Percentiles rank a stretch among this genome's conserved stretches.
Evolutionary conservation across 1,140 invertebrate species (phyloP).

Genomic region (Helicoverpa zea): DNA sequence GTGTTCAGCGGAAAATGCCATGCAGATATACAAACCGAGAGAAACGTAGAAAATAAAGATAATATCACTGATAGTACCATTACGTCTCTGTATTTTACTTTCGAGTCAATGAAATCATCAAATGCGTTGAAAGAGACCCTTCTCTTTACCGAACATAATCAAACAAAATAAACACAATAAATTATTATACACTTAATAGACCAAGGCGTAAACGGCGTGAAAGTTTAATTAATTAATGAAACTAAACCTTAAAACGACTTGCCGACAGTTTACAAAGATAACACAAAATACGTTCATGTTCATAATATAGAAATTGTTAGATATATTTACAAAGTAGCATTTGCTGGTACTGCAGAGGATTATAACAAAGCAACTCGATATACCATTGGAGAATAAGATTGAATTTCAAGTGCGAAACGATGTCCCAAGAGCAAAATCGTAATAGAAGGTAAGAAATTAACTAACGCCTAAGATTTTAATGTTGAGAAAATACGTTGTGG

Average conservation of each 20-base stretch:
- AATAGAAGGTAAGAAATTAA: conserved; percentile 54
- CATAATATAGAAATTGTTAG: conserved; percentile 54
- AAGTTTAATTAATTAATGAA: conserved; percentile 70
- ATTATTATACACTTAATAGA: conserved; percentile 59
- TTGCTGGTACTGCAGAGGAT: conserved; percentile 10
- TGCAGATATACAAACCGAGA: conserved; percentile 33
- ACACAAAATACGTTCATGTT: conserved; percentile 61
- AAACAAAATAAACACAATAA: conserved; percentile 49
- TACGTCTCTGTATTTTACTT: conserved; percentile 17
- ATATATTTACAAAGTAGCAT: conserved; percentile 32
- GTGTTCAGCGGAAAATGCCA: conserved; percentile 45
- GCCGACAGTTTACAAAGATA: conserved; percentile 64
- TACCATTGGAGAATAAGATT: conserved; percentile 30
- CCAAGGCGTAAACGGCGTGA: conserved; percentile 59
- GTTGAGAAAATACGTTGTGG: conserved; percentile 48
- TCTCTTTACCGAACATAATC: conserved; percentile 7
- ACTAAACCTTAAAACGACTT: conserved; percentile 59
- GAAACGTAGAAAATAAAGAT: conserved; percentile 49
- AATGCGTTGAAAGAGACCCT: conserved; percentile 34
- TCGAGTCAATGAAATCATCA: conserved; percentile 43
- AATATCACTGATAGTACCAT: conserved; percentile 31
- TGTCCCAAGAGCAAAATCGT: conserved; percentile 30
- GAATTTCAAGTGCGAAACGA: conserved; percentile 26
- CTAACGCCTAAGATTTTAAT: conserved; percentile 57
- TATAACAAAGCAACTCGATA: conserved; percentile 18